These are phyloP conservation scores for Tenodera sinensis DNA, from an alignment of 2,888 invertebrate species.

Conservation along the genomic window DNA sequence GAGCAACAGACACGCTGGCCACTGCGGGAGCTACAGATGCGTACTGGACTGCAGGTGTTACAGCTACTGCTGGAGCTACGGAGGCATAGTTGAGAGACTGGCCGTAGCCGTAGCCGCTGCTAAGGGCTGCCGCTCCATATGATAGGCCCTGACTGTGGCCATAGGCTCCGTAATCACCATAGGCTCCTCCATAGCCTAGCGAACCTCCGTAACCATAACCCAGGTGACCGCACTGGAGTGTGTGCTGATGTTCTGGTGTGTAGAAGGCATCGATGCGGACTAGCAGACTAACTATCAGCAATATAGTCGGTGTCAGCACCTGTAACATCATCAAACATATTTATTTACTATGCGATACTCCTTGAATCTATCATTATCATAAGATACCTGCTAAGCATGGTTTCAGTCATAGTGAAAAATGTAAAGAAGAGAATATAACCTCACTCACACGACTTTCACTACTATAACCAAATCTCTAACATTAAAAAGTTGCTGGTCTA, in stretches of 20 bases:
- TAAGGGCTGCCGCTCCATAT: not conserved
- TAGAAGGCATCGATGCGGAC: conserved; percentile 11
- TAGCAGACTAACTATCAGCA: not conserved
- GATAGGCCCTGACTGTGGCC: not conserved
- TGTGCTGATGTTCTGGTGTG: conserved; percentile 19
- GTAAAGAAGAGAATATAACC: too few species aligned
- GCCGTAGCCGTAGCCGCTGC: not conserved
- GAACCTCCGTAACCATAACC: not conserved
- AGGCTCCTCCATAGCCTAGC: not conserved
- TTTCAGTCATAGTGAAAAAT: too few species aligned
- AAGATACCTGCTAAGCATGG: too few species aligned
- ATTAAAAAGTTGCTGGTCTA: too few species aligned
- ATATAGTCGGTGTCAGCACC: conserved; percentile 7
- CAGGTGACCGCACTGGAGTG: conserved; percentile 7
- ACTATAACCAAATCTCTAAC: too few species aligned
- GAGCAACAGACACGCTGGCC: not conserved
- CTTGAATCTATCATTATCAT: too few species aligned
- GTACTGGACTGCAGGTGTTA: not conserved
- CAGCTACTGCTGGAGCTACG: not conserved
- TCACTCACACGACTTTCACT: too few species aligned
- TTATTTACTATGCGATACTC: not conserved
- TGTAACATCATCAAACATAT: not conserved
- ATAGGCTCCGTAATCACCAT: not conserved
- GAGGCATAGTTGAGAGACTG: not conserved
- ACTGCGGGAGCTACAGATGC: not conserved